phyloP scores from a whole-genome alignment of 2,888 invertebrate species.

The Sarcophaga subvicina region DNA sequence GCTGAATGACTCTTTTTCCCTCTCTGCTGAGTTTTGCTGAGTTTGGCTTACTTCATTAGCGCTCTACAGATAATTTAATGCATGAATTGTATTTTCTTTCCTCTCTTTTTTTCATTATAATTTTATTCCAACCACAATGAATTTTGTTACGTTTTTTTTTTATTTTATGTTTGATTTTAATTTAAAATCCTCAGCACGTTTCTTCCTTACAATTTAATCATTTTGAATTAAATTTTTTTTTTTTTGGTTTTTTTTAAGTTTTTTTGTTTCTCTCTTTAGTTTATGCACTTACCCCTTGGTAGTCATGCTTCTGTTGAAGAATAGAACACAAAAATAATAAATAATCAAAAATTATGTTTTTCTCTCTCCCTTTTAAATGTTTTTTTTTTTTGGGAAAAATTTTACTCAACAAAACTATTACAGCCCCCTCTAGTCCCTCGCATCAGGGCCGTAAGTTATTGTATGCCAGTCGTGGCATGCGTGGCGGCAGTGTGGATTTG shows the following conservation, averaged over 20 bases:
- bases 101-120: background rate
- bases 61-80: slow-evolving; percentile 18
- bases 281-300: slow-evolving; percentile 24
- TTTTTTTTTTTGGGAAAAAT: background rate
- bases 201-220: background rate
- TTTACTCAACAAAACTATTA: slow-evolving; percentile 71
- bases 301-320: background rate
- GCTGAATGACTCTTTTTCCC: background rate
- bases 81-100: slow-evolving; percentile 25
- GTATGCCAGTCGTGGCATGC: slow-evolving; percentile 88
- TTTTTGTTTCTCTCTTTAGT: slow-evolving; percentile 1
- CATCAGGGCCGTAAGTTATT: slow-evolving; percentile 91
- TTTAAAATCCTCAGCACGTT: slow-evolving; percentile 53
- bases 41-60: background rate
- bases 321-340: background rate
- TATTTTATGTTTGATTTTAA: background rate
- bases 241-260: background rate
- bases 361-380: background rate
- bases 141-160: background rate
- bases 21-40: background rate
- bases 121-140: background rate
- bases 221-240: background rate
- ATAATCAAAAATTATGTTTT: slow-evolving; percentile 31
- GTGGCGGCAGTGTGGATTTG: slow-evolving; percentile 96
- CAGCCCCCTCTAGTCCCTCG: slow-evolving; percentile 96